These are phyloP conservation scores for Rhinichthys klamathensis DNA, from an alignment of 2,113 vertebrate species.

Conservation along the genomic window DNA sequence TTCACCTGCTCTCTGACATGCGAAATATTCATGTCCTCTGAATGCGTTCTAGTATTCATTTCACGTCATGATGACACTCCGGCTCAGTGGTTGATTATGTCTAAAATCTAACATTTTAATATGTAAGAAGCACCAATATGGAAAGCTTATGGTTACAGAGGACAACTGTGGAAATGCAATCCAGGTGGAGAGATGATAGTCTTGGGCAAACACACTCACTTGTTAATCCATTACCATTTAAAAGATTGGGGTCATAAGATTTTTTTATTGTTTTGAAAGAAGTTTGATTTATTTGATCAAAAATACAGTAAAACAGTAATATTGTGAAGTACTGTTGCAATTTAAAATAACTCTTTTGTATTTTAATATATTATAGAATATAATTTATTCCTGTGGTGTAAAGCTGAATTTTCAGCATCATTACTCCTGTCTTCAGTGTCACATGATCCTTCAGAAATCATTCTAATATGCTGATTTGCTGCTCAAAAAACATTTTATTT, in stretches of 20 bases:
- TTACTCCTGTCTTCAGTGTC: not conserved
- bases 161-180: not conserved
- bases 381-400: not conserved
- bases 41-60: not conserved
- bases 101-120: not conserved
- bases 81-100: not conserved
- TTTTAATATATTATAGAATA: not conserved
- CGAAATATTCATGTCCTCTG: not conserved
- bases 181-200: not conserved
- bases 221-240: not conserved
- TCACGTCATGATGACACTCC: not conserved
- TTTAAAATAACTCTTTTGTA: not conserved
- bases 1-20: not conserved
- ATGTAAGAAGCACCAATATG: not conserved
- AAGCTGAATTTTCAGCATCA: not conserved
- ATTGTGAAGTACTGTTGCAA: not conserved
- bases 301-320: not conserved
- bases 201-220: not conserved
- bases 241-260: not conserved
- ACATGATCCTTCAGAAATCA: slow-evolving; percentile 1
- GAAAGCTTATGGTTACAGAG: not conserved
- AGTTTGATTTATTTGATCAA: not conserved
- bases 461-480: too few relatives aligned
- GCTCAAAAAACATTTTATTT: too few relatives aligned
- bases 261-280: not conserved